phyloP scores from a whole-genome alignment of 1,140 invertebrate species.

The Macrocentrus cingulum region DNA sequence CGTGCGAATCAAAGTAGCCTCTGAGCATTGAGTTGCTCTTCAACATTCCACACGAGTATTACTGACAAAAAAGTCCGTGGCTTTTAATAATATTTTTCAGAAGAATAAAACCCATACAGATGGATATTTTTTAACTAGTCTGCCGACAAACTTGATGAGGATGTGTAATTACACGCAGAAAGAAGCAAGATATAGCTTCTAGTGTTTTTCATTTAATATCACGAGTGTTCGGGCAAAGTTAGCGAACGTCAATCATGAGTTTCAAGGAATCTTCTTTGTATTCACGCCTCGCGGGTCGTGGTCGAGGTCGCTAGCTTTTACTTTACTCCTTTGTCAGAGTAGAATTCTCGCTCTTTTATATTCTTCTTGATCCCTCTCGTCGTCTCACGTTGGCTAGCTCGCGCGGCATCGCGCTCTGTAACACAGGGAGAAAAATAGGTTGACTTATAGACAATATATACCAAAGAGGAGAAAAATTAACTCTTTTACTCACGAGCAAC shows the following conservation, averaged over 20 bases:
- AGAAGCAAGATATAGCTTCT: not conserved
- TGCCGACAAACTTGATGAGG: too few relatives aligned
- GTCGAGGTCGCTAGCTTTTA: constrained; percentile 9
- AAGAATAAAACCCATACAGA: too few relatives aligned
- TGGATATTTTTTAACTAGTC: too few relatives aligned
- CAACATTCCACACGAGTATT: constrained; percentile 5
- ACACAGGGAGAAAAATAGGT: not conserved
- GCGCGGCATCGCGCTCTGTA: not conserved
- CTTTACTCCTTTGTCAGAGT: not conserved
- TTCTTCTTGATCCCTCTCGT: constrained; percentile 3
- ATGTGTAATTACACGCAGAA: too few relatives aligned
- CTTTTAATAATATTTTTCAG: not conserved
- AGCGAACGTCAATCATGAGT: constrained; percentile 17
- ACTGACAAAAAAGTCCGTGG: not conserved
- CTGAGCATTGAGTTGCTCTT: constrained; percentile 17
- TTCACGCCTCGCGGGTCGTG: constrained; percentile 9
- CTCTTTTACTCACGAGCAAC: not conserved
- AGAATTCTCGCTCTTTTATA: not conserved
- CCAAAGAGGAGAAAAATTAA: not conserved
- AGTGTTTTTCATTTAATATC: constrained; percentile 3
- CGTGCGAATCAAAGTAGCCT: constrained; percentile 13
- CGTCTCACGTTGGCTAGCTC: not conserved
- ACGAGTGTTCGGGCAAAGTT: not conserved
- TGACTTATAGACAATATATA: not conserved
- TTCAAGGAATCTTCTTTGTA: constrained; percentile 18